Base-by-base conservation (phyloP, 2,113 vertebrate genomes). In the Scortum barcoo region DNA sequence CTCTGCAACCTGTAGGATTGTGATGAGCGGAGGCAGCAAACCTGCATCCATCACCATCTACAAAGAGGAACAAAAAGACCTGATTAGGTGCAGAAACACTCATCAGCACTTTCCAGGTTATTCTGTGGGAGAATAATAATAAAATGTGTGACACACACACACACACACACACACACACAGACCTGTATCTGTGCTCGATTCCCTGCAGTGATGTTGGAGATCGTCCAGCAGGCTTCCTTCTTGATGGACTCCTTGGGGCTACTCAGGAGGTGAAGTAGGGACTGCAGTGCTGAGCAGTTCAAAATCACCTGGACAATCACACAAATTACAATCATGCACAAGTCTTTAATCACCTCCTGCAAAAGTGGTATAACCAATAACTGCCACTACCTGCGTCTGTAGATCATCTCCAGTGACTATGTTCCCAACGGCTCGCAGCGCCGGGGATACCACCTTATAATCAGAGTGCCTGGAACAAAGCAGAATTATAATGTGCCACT, bases 211-310 rank as follows among this genome's bases (percentile, higher is more conserved):
- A 99, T 99, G 88, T 99, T 99, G 78, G 98, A 99, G 94, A 99
- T 98, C 78, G 98, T 99, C 98, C 98, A 99, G 92, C 98, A 99
- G 1, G 98, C 98, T 91, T 99, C 98, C 80, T 99, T 99, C 93
- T 99, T 99, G 90, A 99, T 99, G 28, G 98, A 99, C 89, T 99
- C 98, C 92, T 99, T 99, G 24, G 97, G 97, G 93, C 97, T 99
- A 93, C 96, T 98, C 83, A 99, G 93, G 78, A 99, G 95, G 88
- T 99, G 97, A 89, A 98, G 95, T 83, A 99, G 96, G 90, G 97
- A 98, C 94, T 99, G 97, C 88, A 99, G 95, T 19, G 97, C 98
- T 76, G 97, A 98, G 86, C 98, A 99, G 93, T 99, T 99, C 92
- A 99, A 94, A 94, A 99, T 99, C 86, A 99, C 98, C 98, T 99